phyloP scores from a whole-genome alignment of 2,888 invertebrate species.

The Patella ulyssiponensis region DNA sequence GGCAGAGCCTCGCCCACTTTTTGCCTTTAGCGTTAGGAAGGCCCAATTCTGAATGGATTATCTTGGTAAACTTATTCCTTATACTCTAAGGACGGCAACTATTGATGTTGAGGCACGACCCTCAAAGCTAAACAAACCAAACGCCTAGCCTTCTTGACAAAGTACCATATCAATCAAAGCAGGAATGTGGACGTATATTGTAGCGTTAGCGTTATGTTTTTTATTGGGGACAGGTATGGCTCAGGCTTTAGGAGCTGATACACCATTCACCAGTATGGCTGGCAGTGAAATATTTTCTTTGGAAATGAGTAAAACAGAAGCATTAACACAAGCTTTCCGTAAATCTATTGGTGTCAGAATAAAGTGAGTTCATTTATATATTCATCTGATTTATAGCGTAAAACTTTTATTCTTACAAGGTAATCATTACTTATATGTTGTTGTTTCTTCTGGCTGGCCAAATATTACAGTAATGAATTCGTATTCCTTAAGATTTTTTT shows the following conservation, averaged over 20 bases:
- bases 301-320: constrained; percentile 99
- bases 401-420: background rate
- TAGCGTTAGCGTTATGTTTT: background rate
- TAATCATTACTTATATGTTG: background rate
- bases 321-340: constrained; percentile 94
- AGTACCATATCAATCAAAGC: too few relatives aligned
- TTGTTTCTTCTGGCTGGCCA: too few relatives aligned
- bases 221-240: constrained; percentile 76
- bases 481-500: too few relatives aligned
- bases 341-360: constrained; percentile 95
- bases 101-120: too few relatives aligned
- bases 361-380: constrained; percentile 77
- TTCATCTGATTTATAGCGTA: background rate
- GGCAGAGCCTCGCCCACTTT: too few relatives aligned
- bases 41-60: too few relatives aligned
- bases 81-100: too few relatives aligned
- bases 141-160: too few relatives aligned
- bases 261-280: constrained; percentile 98
- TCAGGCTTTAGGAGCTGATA: constrained; percentile 92
- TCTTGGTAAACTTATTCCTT: too few relatives aligned
- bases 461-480: too few relatives aligned
- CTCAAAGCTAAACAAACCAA: too few relatives aligned
- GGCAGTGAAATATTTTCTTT: constrained; percentile 98
- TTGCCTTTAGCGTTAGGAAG: too few relatives aligned
- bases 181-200: background rate